phyloP scores from a whole-genome alignment of 53 echinoderm and acorn worm genomes.

The Apostichopus leukothele region DNA sequence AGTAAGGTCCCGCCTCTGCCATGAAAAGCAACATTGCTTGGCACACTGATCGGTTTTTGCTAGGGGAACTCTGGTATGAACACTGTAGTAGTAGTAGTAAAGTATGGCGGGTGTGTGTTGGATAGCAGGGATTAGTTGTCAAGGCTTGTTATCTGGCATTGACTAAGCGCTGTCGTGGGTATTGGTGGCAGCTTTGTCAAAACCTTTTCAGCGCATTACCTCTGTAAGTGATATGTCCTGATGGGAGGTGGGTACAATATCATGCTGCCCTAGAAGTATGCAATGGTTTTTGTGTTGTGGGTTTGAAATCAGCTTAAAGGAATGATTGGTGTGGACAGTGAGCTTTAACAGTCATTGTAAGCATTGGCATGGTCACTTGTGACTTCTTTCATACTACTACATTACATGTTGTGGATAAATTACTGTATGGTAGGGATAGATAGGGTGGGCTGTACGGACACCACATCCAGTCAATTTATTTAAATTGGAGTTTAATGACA shows the following conservation, averaged over 20 bases:
- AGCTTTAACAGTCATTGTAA: no score
- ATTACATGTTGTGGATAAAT: no score
- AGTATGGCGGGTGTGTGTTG: neutral
- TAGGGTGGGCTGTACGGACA: no score
- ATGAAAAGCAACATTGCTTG: neutral
- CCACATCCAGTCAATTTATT: no score
- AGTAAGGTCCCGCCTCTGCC: slow-evolving; percentile 5
- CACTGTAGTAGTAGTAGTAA: neutral
- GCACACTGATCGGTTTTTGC: neutral
- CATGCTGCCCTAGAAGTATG: neutral
- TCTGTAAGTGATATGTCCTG: slow-evolving; percentile 6
- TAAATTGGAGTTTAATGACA: no score
- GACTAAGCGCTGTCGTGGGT: neutral
- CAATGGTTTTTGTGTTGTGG: no score
- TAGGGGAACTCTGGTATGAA: neutral
- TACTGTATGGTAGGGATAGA: no score
- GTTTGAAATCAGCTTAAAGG: no score
- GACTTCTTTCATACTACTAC: no score
- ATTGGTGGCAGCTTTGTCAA: slow-evolving; percentile 1
- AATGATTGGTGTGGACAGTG: no score
- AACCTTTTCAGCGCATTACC: neutral
- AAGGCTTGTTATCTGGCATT: neutral
- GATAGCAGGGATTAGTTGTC: neutral
- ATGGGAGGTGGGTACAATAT: neutral
- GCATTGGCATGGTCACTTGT: no score